Evolutionary conservation across 1,140 invertebrate genomes (phyloP).

Genomic region (Monomorium pharaonis): DNA sequence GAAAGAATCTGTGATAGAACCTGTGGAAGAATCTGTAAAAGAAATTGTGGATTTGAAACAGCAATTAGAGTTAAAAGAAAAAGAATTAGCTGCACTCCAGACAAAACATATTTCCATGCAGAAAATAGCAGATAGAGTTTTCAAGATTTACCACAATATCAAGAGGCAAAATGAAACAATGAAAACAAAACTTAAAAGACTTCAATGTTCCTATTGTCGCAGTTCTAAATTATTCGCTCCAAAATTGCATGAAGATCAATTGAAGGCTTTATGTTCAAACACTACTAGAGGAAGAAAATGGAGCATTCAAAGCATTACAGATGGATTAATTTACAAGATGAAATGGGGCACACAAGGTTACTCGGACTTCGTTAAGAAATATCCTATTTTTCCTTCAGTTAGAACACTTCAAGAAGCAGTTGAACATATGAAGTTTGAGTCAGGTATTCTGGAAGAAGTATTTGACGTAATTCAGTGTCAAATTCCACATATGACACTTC

Average conservation of each 20-base stretch:
- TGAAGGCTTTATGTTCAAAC: too few relatives aligned
- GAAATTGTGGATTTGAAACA: background rate
- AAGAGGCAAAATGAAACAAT: background rate
- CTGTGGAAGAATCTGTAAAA: background rate
- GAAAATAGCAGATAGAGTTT: background rate
- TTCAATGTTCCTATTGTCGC: background rate
- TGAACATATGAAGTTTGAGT: too few relatives aligned
- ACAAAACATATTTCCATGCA: background rate
- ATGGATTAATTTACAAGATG: background rate
- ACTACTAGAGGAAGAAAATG: background rate
- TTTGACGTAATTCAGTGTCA: too few relatives aligned
- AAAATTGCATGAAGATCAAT: too few relatives aligned
- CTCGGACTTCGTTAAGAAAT: background rate
- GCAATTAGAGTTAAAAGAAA: background rate
- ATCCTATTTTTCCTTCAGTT: background rate
- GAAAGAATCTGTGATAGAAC: too few relatives aligned
- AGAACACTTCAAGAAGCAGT: slow-evolving; percentile 1
- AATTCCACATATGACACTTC: too few relatives aligned
- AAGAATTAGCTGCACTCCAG: too few relatives aligned
- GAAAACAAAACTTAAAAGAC: too few relatives aligned
- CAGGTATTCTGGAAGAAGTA: too few relatives aligned
- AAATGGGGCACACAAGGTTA: background rate
- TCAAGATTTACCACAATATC: background rate
- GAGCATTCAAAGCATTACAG: background rate
- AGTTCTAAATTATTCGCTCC: background rate